phyloP scores from a whole-genome alignment of 2,113 vertebrate species.

The Physeter macrocephalus region DNA sequence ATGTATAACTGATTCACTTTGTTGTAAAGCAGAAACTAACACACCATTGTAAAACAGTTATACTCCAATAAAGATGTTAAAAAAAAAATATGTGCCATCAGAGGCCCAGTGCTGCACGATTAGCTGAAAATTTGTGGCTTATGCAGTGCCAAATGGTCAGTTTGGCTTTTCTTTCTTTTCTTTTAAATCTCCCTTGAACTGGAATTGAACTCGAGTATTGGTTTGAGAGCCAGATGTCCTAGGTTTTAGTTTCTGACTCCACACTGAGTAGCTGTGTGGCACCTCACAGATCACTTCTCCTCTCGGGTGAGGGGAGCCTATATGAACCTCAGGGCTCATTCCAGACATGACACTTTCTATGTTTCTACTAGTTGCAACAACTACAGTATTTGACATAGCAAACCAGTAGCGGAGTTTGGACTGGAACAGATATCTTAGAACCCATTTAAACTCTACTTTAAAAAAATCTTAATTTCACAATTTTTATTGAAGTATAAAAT shows the following conservation, averaged over 20 bases:
- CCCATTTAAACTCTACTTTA: background rate
- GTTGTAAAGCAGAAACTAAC: too few species aligned
- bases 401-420: background rate
- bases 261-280: background rate
- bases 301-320: background rate
- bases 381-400: background rate
- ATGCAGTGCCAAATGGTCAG: background rate
- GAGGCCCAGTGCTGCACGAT: background rate
- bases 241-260: background rate
- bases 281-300: background rate
- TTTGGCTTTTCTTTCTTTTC: background rate
- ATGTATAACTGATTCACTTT: too few species aligned
- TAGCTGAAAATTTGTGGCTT: background rate
- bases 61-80: too few species aligned
- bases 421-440: background rate
- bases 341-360: background rate
- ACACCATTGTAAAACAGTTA: too few species aligned
- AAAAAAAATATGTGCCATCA: background rate
- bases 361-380: background rate
- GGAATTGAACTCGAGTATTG: background rate
- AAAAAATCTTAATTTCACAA: background rate
- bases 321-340: background rate
- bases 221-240: background rate
- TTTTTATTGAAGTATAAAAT: background rate
- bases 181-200: background rate